Evolutionary conservation across 2,797 vertebrate species (phyloP), one percentile per base, ranked within the genome.

Genomic region (Premnoplex brunnescens): DNA sequence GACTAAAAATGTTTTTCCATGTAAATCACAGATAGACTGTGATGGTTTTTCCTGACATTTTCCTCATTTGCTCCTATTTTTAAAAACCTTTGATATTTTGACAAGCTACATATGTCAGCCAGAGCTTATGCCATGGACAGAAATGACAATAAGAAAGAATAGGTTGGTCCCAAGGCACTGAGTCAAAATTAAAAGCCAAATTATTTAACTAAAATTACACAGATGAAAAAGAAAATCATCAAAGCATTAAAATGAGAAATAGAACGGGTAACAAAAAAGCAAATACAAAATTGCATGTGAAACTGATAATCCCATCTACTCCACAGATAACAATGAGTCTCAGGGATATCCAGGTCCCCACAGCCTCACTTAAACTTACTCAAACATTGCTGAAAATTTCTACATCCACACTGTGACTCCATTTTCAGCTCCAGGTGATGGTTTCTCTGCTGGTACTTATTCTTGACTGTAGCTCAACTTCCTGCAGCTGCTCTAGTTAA

Each of bases 61-160:
- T 77, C 22, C 32, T 89, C 17, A 0, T 86, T 90, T 95, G 21
- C 12, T 90, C 55, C 26, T 24, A 64, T 71, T 94, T 87, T 80
- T 6, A 58, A 72, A 89, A 92, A 79, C 19, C 86, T 84, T 82
- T 94, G 84, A 62, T 92, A 95, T 93, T 95, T 91, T 92, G 54
- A 85, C 62, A 85, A 75, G 64, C 46, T 72, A 74, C 30, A 37
- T 89, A 85, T 88, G 84, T 93, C 81, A 96, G 60, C 68, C 75
- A 91, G 44, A 93, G 49, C 66, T 92, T 77, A 51, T 85, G 69
- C 83, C 85, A 88, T 7, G 68, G 62, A 75, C 58, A 91, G 58
- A 95, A 95, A 88, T 75, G 58, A 91, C 34, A 82, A 82, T 13
- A 87, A 75, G 88, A 93, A 89, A 87, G 68, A 82, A 80, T 52